These are phyloP conservation scores for Calosoma granatense DNA, from an alignment of 1,140 invertebrate species.

Conservation along the genomic window DNA sequence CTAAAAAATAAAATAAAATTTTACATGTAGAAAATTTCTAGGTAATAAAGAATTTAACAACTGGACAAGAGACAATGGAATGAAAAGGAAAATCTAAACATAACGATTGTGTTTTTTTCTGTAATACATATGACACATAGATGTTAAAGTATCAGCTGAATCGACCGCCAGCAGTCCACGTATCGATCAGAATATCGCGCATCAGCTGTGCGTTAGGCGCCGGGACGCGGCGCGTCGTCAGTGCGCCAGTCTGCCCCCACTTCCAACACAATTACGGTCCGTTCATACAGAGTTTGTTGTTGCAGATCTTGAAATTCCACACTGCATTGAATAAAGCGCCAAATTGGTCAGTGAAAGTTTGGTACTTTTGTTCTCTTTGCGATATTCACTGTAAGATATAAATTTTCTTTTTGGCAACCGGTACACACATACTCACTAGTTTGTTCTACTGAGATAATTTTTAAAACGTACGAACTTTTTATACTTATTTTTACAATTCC, in stretches of 20 bases:
- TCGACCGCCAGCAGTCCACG: background rate
- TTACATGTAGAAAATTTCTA: too few relatives aligned
- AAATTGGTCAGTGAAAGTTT: background rate
- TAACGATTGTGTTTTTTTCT: too few relatives aligned
- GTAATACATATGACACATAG: background rate
- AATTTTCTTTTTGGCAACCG: too few relatives aligned
- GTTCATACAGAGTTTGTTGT: background rate
- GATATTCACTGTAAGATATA: too few relatives aligned
- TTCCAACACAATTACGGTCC: background rate
- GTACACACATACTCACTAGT: too few relatives aligned
- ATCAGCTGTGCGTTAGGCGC: slow-evolving; percentile 6
- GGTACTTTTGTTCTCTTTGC: background rate
- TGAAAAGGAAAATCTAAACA: too few relatives aligned
- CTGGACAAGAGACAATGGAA: too few relatives aligned
- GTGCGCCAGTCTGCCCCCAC: background rate
- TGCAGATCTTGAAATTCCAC: background rate
- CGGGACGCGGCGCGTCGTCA: background rate
- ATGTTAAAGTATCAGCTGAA: slow-evolving; percentile 3
- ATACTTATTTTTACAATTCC: too few relatives aligned
- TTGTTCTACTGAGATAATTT: too few relatives aligned
- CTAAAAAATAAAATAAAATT: too few relatives aligned
- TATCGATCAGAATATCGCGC: background rate
- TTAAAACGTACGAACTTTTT: too few relatives aligned
- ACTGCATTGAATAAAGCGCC: background rate
- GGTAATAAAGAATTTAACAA: too few relatives aligned